Percentiles rank a stretch among this genome's conserved stretches.
Evolutionary conservation across 1,140 invertebrate genomes (phyloP).

Genomic region (Lasioglossum albipes): DNA sequence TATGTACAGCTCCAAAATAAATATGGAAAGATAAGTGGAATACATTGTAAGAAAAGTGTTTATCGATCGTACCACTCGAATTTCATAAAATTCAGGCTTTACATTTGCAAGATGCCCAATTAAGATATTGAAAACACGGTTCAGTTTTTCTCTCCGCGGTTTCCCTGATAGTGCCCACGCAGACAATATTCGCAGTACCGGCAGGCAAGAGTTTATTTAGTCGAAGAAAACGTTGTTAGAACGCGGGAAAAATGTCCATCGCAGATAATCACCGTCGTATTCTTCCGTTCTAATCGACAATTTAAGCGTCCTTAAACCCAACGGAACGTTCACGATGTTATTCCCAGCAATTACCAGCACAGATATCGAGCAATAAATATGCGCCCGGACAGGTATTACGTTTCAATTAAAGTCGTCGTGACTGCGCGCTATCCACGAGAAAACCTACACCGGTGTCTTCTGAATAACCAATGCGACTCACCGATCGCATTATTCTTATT

Average conservation of each 20-base stretch:
- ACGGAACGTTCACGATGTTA: not conserved
- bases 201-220: too few species aligned
- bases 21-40: too few species aligned
- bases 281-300: not conserved
- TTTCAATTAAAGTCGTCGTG: conserved; percentile 43
- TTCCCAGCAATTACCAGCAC: conserved; percentile 3
- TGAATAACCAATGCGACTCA: not conserved
- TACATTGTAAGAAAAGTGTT: too few species aligned
- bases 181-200: not conserved
- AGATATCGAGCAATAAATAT: conserved; percentile 25
- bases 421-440: conserved; percentile 20
- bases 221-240: not conserved
- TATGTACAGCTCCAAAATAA: too few species aligned
- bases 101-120: not conserved
- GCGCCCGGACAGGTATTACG: conserved; percentile 8
- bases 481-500: conserved; percentile 29
- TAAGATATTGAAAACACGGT: not conserved
- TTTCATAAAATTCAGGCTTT: not conserved
- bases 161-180: not conserved
- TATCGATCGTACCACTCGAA: too few species aligned
- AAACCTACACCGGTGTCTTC: not conserved
- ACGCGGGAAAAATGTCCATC: not conserved
- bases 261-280: not conserved
- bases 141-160: too few species aligned
- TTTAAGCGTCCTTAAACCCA: not conserved